Evolutionary conservation across 2,888 invertebrate species (phyloP), one percentile per base, ranked within the genome.

Genomic region (Syritta pipiens): DNA sequence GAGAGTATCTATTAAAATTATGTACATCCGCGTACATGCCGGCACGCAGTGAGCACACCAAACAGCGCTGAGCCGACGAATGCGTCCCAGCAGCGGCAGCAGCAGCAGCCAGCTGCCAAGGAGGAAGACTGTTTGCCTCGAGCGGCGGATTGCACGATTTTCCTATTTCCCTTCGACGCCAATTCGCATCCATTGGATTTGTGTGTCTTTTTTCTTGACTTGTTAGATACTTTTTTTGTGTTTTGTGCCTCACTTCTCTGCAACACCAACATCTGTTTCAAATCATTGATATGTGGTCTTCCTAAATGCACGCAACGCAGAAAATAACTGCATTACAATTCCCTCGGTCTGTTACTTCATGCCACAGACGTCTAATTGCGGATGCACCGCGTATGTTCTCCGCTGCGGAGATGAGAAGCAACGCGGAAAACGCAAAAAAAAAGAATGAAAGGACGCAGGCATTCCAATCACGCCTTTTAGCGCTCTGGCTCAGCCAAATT

Each of bases 381-480:
- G 60, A 62, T 72, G 44, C 60, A 62, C 24, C 32, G 35, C 53
- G 49, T 32, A 49, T 40, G 28, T n/a, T n/a, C n/a, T n/a, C 32
- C 26, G 48, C 10, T 44, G 30, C 32, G 49, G 55, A 42, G 60
- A 65, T 51, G 44, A 1, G 26, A 4, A 37, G 42, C 20, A 22
- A 35, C 19, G 40, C 20, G 28, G 37, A 6, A 30, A n/a, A 9
- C 1, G 10, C 24, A 35, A 57, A 63, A 44, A 26, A 19, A 55
- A 59, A 37, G 57, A 46, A 65, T 40, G 20, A 55, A 59, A 37
- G 57, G 51, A 65, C 48, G 6, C 59, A 55, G 40, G 42, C 62
- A 79, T 79, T 79, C 71, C 79, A 68, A 79, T 74, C 74, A 74
- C 67, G 74, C 79, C 74, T 79, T 74, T 79, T 74, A 74, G 79